Conservation (phyloP, 2,888 invertebrate genomes). For the Hyles lineata region DNA sequence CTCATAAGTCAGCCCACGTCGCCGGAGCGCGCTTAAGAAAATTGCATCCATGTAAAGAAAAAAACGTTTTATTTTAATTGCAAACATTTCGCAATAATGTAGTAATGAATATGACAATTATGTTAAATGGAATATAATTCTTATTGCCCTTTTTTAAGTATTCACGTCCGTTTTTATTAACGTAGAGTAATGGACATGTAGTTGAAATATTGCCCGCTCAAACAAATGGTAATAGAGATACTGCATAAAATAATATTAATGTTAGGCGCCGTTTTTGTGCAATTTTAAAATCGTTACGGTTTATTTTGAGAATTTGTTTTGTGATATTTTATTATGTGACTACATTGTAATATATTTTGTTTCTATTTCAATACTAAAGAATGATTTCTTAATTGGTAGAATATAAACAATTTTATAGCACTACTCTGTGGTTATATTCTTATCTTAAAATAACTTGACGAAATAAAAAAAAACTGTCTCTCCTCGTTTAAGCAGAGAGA, state of each 20-base stretch:
- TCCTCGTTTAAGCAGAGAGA: no score
- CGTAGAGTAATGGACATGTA: conserved; percentile 5
- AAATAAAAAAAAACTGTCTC: no score
- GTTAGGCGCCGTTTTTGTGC: background rate
- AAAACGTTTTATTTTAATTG: conserved; percentile 16
- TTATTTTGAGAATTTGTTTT: background rate
- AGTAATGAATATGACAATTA: conserved; percentile 18
- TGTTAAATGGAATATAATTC: conserved; percentile 32
- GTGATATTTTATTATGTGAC: background rate
- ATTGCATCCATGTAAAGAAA: conserved; percentile 23
- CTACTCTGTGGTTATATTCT: no score
- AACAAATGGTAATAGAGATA: conserved; percentile 5
- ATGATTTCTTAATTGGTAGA: no score
- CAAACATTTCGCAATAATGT: conserved; percentile 15
- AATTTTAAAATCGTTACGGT: conserved; percentile 2
- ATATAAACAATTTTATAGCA: no score
- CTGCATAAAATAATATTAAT: conserved; percentile 5
- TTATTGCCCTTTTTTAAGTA: background rate
- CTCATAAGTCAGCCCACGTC: conserved; percentile 26
- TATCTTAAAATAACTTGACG: no score
- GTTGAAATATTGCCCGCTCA: background rate
- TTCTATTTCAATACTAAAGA: no score
- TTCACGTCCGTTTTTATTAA: conserved; percentile 6
- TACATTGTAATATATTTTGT: background rate
- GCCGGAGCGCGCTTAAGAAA: conserved; percentile 18